phyloP scores from a whole-genome alignment of 2,113 vertebrate genomes.

The Poeciliopsis retropinna region DNA sequence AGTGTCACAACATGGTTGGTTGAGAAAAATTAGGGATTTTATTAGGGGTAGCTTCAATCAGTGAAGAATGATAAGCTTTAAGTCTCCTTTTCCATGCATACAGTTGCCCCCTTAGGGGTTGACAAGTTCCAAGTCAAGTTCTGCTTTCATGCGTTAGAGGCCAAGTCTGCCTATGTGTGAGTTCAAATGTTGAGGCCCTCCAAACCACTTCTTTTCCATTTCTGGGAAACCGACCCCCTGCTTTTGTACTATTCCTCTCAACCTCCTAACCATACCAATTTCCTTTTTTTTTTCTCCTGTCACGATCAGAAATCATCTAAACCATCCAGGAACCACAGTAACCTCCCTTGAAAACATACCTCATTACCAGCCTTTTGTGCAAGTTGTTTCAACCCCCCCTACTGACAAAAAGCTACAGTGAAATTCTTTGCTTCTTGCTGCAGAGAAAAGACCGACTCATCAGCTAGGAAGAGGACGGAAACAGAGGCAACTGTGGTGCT shows the following conservation, averaged over 20 bases:
- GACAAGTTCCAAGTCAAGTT: slow-evolving; percentile 33
- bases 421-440: slow-evolving; percentile 60
- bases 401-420: slow-evolving; percentile 44
- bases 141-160: slow-evolving; percentile 64
- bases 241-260: slow-evolving; percentile 73
- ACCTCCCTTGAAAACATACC: slow-evolving; percentile 73
- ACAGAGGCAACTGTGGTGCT: slow-evolving; percentile 28
- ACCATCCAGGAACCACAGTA: slow-evolving; percentile 77
- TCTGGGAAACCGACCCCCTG: slow-evolving; percentile 79
- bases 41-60: slow-evolving; percentile 30
- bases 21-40: slow-evolving; percentile 15
- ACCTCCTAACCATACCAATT: slow-evolving; percentile 65
- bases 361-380: slow-evolving; percentile 61
- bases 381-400: slow-evolving; percentile 56
- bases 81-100: slow-evolving; percentile 54
- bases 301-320: slow-evolving; percentile 75
- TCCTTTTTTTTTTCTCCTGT: slow-evolving; percentile 52
- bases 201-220: slow-evolving; percentile 78
- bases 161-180: slow-evolving; percentile 52
- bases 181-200: slow-evolving; percentile 68
- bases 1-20: slow-evolving; percentile 59
- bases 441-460: slow-evolving; percentile 24
- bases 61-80: slow-evolving; percentile 49
- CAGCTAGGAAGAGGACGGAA: slow-evolving; percentile 24
- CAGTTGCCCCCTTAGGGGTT: slow-evolving; percentile 40